Evolutionary conservation across 2,797 vertebrate species (phyloP).

Genomic region (Xyrichtys novacula): DNA sequence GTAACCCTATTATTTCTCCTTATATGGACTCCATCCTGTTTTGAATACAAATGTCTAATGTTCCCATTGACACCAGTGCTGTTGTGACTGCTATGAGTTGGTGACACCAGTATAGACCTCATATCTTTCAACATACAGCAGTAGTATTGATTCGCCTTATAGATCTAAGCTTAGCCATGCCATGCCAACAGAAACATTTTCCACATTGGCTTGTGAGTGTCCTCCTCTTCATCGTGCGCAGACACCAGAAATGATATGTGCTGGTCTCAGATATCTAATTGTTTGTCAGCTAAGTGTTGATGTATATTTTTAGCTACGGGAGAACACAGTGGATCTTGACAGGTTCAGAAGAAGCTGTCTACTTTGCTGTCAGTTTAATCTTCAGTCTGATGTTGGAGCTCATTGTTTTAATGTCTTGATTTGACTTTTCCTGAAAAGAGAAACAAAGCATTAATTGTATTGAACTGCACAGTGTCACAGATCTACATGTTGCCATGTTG

Average conservation of each 20-base stretch:
- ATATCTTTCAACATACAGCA: too few relatives aligned
- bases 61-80: too few relatives aligned
- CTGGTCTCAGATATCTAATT: not conserved
- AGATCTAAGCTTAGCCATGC: not conserved
- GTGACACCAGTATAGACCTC: too few relatives aligned
- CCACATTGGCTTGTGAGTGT: not conserved
- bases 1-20: too few relatives aligned
- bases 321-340: not conserved
- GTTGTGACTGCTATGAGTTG: too few relatives aligned
- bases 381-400: not conserved
- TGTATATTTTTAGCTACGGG: not conserved
- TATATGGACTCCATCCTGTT: too few relatives aligned
- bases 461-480: conserved; percentile 19
- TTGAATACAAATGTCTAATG: too few relatives aligned
- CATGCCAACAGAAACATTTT: not conserved
- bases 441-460: conserved; percentile 3
- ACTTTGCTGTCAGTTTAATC: not conserved
- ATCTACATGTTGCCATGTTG: conserved; percentile 25
- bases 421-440: not conserved
- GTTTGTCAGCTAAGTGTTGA: not conserved
- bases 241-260: not conserved
- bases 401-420: conserved; percentile 1
- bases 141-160: too few relatives aligned
- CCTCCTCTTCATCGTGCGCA: not conserved
- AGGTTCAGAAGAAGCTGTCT: not conserved